Evolutionary conservation across 2,797 vertebrate genomes (phyloP).

Genomic region (Falco concolor): DNA sequence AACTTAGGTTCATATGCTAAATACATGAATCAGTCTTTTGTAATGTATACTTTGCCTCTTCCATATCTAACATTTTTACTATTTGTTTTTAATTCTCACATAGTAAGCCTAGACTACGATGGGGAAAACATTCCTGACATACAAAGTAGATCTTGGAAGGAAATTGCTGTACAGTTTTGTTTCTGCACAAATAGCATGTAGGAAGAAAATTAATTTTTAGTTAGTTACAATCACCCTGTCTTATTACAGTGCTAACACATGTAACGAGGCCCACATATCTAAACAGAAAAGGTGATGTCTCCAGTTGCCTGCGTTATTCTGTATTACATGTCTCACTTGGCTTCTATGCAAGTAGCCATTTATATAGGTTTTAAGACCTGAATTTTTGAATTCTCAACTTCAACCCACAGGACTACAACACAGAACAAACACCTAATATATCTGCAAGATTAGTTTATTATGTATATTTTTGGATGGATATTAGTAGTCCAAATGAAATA

Average conservation of each 20-base stretch:
- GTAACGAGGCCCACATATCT: not conserved
- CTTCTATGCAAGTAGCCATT: not conserved
- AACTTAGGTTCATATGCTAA: not conserved
- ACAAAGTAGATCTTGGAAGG: not conserved
- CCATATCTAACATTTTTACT: not conserved
- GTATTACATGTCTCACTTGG: not conserved
- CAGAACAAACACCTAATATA: not conserved
- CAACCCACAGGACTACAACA: not conserved
- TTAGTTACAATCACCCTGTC: not conserved
- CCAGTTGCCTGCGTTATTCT: not conserved
- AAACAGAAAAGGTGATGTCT: not conserved
- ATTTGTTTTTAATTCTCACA: not conserved
- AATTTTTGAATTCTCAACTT: not conserved
- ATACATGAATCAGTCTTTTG: not conserved
- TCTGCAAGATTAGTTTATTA: not conserved
- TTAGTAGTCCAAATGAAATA: not conserved
- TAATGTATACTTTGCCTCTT: not conserved
- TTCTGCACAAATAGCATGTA: not conserved
- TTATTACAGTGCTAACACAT: not conserved
- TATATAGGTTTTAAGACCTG: not conserved
- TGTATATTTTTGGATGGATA: not conserved
- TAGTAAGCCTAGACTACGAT: not conserved
- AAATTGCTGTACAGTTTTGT: not conserved
- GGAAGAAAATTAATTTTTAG: not conserved
- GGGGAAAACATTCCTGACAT: not conserved